These are phyloP conservation scores for Aphidius ervi DNA, from an alignment of 1,140 invertebrate species.

Conservation along the genomic window DNA sequence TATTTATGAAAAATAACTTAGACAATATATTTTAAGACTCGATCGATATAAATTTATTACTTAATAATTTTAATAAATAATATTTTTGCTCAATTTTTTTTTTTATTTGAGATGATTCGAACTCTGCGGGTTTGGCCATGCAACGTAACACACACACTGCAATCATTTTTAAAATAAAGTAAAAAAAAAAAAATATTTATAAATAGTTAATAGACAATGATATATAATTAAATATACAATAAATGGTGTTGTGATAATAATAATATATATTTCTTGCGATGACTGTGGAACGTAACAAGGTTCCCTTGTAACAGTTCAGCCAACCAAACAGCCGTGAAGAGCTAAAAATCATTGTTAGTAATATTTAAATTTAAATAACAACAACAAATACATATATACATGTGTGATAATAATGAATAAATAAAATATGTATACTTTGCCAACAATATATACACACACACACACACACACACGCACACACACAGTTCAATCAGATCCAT, in stretches of 20 bases:
- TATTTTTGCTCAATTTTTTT: too few species aligned
- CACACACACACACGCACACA: not conserved
- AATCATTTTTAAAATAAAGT: constrained; percentile 39
- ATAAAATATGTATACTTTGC: too few species aligned
- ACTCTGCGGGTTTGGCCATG: constrained; percentile 48
- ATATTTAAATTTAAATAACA: too few species aligned
- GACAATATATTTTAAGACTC: too few species aligned
- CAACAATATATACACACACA: too few species aligned
- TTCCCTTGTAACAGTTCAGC: constrained; percentile 57
- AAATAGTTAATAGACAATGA: not conserved
- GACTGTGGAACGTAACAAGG: constrained; percentile 55
- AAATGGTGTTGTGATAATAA: constrained; percentile 22
- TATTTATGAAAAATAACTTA: too few species aligned
- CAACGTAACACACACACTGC: constrained; percentile 47
- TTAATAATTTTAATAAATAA: too few species aligned
- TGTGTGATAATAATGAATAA: too few species aligned
- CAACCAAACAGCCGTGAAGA: constrained; percentile 55
- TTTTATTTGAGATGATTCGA: constrained; percentile 33
- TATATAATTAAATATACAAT: not conserved
- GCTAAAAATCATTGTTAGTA: constrained; percentile 44
- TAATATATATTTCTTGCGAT: constrained; percentile 41
- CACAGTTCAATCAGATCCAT: too few species aligned
- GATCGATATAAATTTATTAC: too few species aligned
- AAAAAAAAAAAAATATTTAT: too few species aligned
- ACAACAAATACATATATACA: too few species aligned